Conservation (phyloP, 2,888 invertebrate genomes). For the Erpobdella octoculata region DNA sequence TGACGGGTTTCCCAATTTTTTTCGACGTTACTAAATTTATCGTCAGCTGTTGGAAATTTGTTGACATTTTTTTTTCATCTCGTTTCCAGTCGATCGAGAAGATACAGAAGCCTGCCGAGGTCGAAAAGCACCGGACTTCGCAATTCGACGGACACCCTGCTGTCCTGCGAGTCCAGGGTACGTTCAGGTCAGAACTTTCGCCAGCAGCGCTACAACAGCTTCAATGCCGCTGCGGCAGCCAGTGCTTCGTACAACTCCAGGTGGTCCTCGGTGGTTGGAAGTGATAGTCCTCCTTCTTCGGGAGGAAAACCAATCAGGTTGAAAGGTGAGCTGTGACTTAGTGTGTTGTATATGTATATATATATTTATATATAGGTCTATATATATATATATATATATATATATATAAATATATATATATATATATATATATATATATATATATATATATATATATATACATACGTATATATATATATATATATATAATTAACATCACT, state of each 20-base stretch:
- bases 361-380: too few species aligned
- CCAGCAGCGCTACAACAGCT: constrained; percentile 14
- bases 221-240: neutral
- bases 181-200: neutral
- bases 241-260: constrained; percentile 3
- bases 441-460: too few species aligned
- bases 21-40: neutral
- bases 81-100: neutral
- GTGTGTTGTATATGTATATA: too few species aligned
- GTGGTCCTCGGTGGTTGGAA: neutral
- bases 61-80: neutral
- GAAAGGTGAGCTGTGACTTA: neutral
- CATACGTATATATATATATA: too few species aligned
- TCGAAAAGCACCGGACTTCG: constrained; percentile 13
- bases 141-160: constrained; percentile 18
- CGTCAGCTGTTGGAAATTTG: neutral
- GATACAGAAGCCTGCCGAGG: constrained; percentile 10
- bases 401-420: too few species aligned
- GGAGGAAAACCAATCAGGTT: neutral
- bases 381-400: too few species aligned
- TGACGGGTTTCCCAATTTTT: neutral
- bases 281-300: neutral
- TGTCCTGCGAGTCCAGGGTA: neutral
- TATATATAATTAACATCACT: too few species aligned
- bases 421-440: too few species aligned